Conservation (phyloP, 1,140 invertebrate species). For the Apis mellifera region DNA sequence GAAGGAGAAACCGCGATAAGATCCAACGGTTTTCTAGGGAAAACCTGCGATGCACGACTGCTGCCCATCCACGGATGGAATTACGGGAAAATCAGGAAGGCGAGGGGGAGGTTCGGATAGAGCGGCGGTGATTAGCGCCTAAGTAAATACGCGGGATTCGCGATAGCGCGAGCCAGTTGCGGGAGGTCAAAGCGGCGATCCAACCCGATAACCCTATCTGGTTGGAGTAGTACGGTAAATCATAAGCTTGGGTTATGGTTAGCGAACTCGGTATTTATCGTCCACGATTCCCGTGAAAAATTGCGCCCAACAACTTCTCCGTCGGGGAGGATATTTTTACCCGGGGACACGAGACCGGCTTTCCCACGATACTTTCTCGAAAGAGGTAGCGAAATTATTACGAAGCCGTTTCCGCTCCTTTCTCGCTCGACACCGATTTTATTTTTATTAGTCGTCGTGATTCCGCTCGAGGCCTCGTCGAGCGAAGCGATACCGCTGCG, state of each 20-base stretch:
- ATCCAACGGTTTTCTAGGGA: not conserved
- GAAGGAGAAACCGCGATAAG: not conserved
- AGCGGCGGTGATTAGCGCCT: constrained; percentile 68
- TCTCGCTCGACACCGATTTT: no score
- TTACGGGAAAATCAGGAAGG: constrained; percentile 17
- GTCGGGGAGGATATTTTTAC: constrained; percentile 1
- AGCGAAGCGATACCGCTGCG: no score
- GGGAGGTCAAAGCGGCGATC: constrained; percentile 62
- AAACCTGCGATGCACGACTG: no score
- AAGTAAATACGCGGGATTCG: constrained; percentile 73
- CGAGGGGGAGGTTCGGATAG: constrained; percentile 54
- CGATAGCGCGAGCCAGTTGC: constrained; percentile 62
- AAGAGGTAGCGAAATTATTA: not conserved
- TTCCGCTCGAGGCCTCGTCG: no score
- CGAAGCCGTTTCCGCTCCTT: no score
- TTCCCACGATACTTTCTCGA: constrained; percentile 29
- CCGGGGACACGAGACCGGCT: constrained; percentile 5
- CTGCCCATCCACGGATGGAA: not conserved
- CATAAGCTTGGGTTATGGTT: constrained; percentile 59
- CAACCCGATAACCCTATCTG: constrained; percentile 69
- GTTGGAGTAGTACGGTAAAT: constrained; percentile 60
- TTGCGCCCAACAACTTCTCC: not conserved
- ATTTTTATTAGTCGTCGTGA: no score
- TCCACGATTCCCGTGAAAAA: constrained; percentile 53
- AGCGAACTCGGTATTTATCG: constrained; percentile 54